Evolutionary conservation across 2,113 vertebrate species (phyloP), one percentile per base, ranked within the genome.

Genomic region (Neogale vison): DNA sequence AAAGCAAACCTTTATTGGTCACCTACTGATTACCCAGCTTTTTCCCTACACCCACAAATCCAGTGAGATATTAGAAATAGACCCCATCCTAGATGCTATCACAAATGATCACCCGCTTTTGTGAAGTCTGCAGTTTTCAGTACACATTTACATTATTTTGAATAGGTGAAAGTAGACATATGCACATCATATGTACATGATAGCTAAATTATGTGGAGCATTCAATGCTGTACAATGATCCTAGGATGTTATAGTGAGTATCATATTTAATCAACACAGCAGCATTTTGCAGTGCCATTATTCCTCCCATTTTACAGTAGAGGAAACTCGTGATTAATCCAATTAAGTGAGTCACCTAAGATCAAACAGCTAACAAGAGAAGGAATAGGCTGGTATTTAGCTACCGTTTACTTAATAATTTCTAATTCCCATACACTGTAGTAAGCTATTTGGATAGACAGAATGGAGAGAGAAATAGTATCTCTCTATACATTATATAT

Each of bases 1-100:
- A 88, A 57, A 76, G n/a, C 47, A 90, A 71, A 76, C 23, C 6
- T 81, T 84, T 81, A 92, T 90, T 95, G 80, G 90, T 71, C 42
- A 29, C 6, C 39, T 90, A 93, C 84, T 92, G 88, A 92, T 86
- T 89, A 79, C 7, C 65, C 29, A 74, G 29, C 10, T 84, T 84
- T 42, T 80, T 13, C 17, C 6, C 7, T 92, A 89, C 36, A 90
- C 24, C 39, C 61, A 12, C 84, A 36, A 93, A 90, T 88, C 82
- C 55, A 96, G 26, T 45, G 45, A 93, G 45, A 26, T 86, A 65
- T 94, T 94, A 74, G 42, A 92, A 88, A 88, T 71, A 59, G 20
- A n/a, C 34, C 3, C 13, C n/a, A 34, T 76, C 34, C 21, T 29
- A 84, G 63, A 90, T 31, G 61, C 34, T 96, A 76, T 92, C 83